Evolutionary conservation across 2,888 invertebrate genomes (phyloP).

Genomic region (Andrena haemorrhoa): DNA sequence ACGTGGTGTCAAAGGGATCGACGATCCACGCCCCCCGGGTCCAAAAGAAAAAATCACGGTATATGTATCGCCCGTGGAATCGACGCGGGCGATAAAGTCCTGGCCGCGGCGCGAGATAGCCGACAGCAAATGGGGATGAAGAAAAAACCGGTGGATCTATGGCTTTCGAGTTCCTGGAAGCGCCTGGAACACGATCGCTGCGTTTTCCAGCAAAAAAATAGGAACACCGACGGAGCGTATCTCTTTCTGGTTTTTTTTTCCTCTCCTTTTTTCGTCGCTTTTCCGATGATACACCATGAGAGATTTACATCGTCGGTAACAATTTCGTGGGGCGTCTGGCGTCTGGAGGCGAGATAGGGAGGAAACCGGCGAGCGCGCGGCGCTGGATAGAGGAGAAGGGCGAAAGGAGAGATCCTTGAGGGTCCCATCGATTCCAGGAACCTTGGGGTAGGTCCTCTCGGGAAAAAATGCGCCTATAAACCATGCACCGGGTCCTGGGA

Average conservation of each 20-base stretch:
- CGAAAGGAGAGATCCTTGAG: slow-evolving; percentile 45
- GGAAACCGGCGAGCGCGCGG: background rate
- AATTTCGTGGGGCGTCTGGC: slow-evolving; percentile 24
- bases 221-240: background rate
- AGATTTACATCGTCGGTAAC: slow-evolving; percentile 18
- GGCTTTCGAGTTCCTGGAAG: slow-evolving; percentile 28
- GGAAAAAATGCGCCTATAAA: slow-evolving; percentile 75
- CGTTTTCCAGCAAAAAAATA: slow-evolving; percentile 11
- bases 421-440: slow-evolving; percentile 78
- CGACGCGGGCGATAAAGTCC: background rate
- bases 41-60: background rate
- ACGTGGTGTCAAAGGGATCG: slow-evolving; percentile 16
- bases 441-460: slow-evolving; percentile 80
- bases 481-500: slow-evolving; percentile 74
- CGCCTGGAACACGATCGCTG: background rate
- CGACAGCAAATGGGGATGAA: background rate
- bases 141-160: background rate
- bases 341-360: slow-evolving; percentile 16
- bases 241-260: background rate
- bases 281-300: background rate
- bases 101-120: background rate
- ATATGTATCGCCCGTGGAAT: background rate
- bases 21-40: background rate
- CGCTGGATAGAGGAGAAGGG: slow-evolving; percentile 45
- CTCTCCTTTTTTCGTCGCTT: background rate